Base-by-base conservation (phyloP, 2,797 vertebrate genomes). In the Phataginus tetradactyla region DNA sequence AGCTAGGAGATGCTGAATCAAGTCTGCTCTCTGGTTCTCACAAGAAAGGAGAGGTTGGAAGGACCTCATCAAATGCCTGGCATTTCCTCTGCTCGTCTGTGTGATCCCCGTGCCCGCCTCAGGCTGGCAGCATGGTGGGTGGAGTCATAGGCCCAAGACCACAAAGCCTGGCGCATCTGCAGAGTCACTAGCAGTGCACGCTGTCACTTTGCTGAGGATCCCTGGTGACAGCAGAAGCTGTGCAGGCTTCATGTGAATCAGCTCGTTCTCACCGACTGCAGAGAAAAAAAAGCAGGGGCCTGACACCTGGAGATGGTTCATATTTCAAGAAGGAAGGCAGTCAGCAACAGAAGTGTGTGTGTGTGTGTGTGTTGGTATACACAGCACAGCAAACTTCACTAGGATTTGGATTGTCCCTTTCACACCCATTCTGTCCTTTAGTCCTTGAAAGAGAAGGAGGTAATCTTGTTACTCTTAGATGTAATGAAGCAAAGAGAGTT, bases 141-240 rank as follows among this genome's bases (percentile, higher is more conserved):
- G 10, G 3, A 11, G 25, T 9, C 20, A 57, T 5, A 27, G 34
- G 21, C 92, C 69, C 29, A n/a, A 86, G 55, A 75, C 77, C 85
- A 42, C 84, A 63, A 29, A 92, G 21, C 23, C 21, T 17, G 34
- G 14, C 29, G 17, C 1, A 0, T 74, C 75, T 88, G 57, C 61
- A 78, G 27, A 71, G 51, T 57, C 55, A 20, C 59, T 32, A 29
- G 64, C 20, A 17, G 18, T 25, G 21, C 57, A 6, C 39, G 39
- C 72, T 93, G 61, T 96, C 63, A 5, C 72, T 91, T 74, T 64
- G 55, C 84, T 77, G 34, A 89, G 68, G 55, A 59, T 59, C 72
- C 68, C 57, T 72, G 45, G 34, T 51, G 75, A 92, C 53, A 64
- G 63, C 15, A 63, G 63, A 83, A 95, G 86, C 74, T n/a, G 27